Conservation (phyloP, 2,797 vertebrate species). For the Pangasius sanitwongsei region DNA sequence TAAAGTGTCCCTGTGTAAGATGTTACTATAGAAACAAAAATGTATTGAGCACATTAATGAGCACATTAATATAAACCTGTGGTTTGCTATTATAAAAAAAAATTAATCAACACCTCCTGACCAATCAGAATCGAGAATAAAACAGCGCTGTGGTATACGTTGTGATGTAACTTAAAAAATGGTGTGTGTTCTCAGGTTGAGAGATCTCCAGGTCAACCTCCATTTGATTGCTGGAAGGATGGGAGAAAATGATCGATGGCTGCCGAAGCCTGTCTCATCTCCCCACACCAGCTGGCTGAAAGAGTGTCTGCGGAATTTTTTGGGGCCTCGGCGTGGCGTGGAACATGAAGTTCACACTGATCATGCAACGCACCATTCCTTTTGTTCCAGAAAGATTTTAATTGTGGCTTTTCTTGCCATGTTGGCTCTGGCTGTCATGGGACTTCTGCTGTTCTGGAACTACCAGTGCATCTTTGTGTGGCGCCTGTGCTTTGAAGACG, state of each 20-base stretch:
- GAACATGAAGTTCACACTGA: neutral
- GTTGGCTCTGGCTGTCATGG: constrained; percentile 51
- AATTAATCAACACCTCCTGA: neutral
- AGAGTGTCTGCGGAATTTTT: constrained; percentile 33
- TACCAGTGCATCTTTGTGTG: constrained; percentile 64
- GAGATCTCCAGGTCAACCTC: neutral
- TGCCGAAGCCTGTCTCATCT: constrained; percentile 9
- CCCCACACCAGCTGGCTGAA: constrained; percentile 51
- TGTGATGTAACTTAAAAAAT: neutral
- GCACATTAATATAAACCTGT: neutral
- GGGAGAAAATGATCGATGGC: constrained; percentile 44
- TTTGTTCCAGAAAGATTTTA: constrained; percentile 43
- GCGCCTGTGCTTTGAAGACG: constrained; percentile 51
- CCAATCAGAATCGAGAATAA: neutral
- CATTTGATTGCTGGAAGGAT: constrained; percentile 35
- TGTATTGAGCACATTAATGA: neutral
- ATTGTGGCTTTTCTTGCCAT: constrained; percentile 39
- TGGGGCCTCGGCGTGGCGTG: neutral
- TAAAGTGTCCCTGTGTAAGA: neutral
- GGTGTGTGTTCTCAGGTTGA: neutral
- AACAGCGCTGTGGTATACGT: neutral
- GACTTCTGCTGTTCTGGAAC: constrained; percentile 62
- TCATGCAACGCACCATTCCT: neutral
- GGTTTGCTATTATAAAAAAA: too few species aligned
- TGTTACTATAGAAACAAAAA: neutral